Evolutionary conservation across 1,140 invertebrate species (phyloP).

Genomic region (Heliconius nattereri): DNA sequence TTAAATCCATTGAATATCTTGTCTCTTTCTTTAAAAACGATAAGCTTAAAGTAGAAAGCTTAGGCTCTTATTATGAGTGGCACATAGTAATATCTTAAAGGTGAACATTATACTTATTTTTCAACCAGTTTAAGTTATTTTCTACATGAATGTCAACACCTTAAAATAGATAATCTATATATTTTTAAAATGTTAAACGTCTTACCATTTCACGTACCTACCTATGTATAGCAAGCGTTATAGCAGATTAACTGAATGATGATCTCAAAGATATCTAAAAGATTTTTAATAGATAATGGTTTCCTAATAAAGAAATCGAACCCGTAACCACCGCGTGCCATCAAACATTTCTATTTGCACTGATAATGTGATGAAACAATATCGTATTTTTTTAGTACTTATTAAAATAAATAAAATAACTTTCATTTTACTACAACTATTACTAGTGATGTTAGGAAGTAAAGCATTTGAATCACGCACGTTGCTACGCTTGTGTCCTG

Average conservation of each 20-base stretch:
- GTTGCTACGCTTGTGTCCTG: slow-evolving; percentile 43
- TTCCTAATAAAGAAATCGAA: too few relatives aligned
- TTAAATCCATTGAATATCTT: slow-evolving; percentile 1
- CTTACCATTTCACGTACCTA: neutral
- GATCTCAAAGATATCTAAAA: too few relatives aligned
- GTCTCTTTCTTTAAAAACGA: neutral
- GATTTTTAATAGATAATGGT: too few relatives aligned
- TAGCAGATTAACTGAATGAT: too few relatives aligned
- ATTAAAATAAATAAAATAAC: slow-evolving; percentile 9
- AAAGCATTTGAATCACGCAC: slow-evolving; percentile 63
- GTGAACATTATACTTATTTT: neutral
- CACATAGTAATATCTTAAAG: neutral
- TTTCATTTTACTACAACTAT: slow-evolving; percentile 15
- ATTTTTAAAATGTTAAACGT: neutral
- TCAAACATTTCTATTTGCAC: neutral
- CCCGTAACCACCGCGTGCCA: too few relatives aligned
- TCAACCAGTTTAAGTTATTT: neutral
- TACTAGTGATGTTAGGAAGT: slow-evolving; percentile 39
- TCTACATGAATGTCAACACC: neutral
- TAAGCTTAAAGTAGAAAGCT: neutral
- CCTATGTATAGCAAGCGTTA: too few relatives aligned
- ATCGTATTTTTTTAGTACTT: neutral
- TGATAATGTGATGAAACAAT: neutral
- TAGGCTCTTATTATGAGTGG: neutral
- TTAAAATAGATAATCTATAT: neutral